phyloP scores from a whole-genome alignment of 2,888 invertebrate genomes.

The Dendrolimus pini region DNA sequence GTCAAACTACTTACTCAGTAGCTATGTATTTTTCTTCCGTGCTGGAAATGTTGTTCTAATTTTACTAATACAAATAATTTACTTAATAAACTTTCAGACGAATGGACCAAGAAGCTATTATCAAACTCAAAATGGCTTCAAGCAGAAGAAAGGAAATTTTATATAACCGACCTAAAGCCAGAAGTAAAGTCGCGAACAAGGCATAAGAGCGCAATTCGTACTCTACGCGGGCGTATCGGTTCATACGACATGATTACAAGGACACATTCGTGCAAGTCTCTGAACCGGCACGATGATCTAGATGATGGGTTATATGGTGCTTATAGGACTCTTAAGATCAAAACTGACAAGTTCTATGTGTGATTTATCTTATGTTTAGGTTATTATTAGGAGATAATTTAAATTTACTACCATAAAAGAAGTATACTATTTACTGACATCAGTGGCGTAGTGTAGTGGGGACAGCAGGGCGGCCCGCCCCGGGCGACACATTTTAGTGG shows the following conservation, averaged over 20 bases:
- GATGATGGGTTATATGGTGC: slow-evolving; percentile 58
- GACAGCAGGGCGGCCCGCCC: no score
- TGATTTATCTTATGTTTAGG: slow-evolving; percentile 12
- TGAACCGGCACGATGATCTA: slow-evolving; percentile 47
- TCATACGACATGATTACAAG: slow-evolving; percentile 61
- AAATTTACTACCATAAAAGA: no score
- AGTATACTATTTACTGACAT: no score
- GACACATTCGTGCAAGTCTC: slow-evolving; percentile 55
- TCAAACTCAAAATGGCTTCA: slow-evolving; percentile 83
- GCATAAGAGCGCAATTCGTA: slow-evolving; percentile 44
- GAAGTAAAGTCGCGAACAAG: slow-evolving; percentile 33
- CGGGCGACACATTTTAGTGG: no score
- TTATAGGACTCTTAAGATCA: slow-evolving; percentile 54
- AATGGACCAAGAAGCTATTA: slow-evolving; percentile 83
- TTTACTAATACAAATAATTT: no score
- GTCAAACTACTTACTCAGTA: no score
- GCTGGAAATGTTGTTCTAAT: no score
- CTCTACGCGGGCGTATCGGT: slow-evolving; percentile 36
- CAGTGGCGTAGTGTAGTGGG: no score
- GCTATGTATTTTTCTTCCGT: no score
- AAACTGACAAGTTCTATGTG: slow-evolving; percentile 35
- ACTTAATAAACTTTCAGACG: slow-evolving; percentile 50
- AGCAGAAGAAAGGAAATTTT: slow-evolving; percentile 75
- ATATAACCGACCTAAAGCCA: slow-evolving; percentile 59
- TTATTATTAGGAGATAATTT: no score